Conservation (phyloP, 2,888 invertebrate genomes). For the Trilocha varians region DNA sequence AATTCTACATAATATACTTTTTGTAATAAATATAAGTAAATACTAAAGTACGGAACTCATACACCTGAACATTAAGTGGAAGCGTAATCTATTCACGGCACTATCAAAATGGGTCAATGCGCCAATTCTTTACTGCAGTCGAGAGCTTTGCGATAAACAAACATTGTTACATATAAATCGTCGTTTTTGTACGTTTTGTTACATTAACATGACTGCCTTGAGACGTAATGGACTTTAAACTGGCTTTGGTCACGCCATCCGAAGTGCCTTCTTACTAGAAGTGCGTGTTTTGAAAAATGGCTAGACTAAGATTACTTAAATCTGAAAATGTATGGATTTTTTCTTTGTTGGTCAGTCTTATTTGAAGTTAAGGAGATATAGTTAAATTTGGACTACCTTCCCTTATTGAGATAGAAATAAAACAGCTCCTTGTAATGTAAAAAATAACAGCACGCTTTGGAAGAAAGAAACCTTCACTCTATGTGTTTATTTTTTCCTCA, state of each 20-base stretch:
- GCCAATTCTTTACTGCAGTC: conserved; percentile 43
- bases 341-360: too few relatives aligned
- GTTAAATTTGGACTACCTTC: too few relatives aligned
- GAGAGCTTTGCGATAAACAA: conserved; percentile 34
- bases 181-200: conserved; percentile 16
- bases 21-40: background rate
- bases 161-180: conserved; percentile 34
- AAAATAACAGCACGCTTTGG: too few relatives aligned
- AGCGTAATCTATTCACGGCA: conserved; percentile 54
- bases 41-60: conserved; percentile 19
- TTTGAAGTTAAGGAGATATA: too few relatives aligned
- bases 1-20: background rate
- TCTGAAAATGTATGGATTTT: too few relatives aligned
- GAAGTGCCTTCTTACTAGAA: background rate
- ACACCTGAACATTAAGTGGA: conserved; percentile 41
- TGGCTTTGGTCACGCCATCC: background rate
- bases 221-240: background rate
- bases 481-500: too few relatives aligned
- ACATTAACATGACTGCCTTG: background rate
- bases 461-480: too few relatives aligned
- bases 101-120: conserved; percentile 72
- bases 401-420: too few relatives aligned
- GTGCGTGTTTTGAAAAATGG: background rate
- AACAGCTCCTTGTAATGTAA: too few relatives aligned
- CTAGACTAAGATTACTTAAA: too few relatives aligned